phyloP scores from a whole-genome alignment of 1,140 invertebrate species.

The Doryteuthis pealeii region DNA sequence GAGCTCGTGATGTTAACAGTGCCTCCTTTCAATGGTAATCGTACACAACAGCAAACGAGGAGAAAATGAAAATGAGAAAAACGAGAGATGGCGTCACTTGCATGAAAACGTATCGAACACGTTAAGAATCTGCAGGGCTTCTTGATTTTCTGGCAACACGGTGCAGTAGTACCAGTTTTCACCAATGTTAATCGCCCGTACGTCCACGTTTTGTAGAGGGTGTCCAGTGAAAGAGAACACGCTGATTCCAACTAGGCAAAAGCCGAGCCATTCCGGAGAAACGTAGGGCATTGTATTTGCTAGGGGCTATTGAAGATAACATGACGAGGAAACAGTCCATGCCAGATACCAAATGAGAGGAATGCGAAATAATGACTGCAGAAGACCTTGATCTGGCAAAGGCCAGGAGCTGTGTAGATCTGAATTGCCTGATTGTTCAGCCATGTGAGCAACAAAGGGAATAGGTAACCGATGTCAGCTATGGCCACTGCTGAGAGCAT shows the following conservation, averaged over 20 bases:
- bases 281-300: conserved; percentile 25
- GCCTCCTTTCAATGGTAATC: conserved; percentile 17
- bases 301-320: conserved; percentile 23
- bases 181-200: conserved; percentile 25
- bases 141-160: conserved; percentile 39
- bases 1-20: conserved; percentile 17
- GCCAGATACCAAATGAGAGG: conserved; percentile 38
- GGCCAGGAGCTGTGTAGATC: conserved; percentile 36
- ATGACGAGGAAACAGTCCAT: conserved; percentile 29
- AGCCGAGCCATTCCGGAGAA: conserved; percentile 24
- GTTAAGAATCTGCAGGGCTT: conserved; percentile 36
- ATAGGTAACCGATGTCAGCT: conserved; percentile 33
- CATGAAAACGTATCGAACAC: conserved; percentile 38
- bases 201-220: conserved; percentile 48
- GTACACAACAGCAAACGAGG: neutral
- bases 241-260: conserved; percentile 11
- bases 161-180: conserved; percentile 26
- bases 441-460: conserved; percentile 39
- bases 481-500: conserved; percentile 34
- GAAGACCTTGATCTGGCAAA: conserved; percentile 43
- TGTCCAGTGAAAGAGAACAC: conserved; percentile 40
- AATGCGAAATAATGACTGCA: conserved; percentile 43
- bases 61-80: conserved; percentile 31
- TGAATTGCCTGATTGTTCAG: conserved; percentile 35
- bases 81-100: conserved; percentile 30